These are phyloP conservation scores for Camponotus fellah DNA, from an alignment of 2,888 invertebrate genomes.

Conservation along the genomic window DNA sequence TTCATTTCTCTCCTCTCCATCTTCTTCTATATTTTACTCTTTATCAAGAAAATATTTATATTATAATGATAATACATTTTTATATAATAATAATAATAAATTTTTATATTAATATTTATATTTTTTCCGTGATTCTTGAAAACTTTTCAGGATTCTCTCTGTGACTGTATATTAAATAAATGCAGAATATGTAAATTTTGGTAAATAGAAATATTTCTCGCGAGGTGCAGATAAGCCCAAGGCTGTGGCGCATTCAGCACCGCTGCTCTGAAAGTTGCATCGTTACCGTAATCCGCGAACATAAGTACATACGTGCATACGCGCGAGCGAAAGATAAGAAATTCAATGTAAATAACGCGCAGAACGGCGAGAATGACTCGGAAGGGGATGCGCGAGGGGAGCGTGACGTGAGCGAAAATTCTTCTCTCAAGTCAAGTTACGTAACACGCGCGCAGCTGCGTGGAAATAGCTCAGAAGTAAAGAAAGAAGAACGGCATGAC, in stretches of 20 bases:
- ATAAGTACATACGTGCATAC: conserved; percentile 46
- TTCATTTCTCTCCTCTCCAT: not conserved
- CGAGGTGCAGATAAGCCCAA: not conserved
- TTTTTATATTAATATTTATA: no score
- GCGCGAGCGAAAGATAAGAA: conserved; percentile 53
- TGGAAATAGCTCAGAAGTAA: conserved; percentile 49
- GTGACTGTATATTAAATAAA: not conserved
- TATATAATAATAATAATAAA: no score
- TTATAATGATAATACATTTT: no score
- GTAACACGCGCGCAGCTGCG: conserved; percentile 51
- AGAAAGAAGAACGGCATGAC: conserved; percentile 34
- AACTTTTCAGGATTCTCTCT: not conserved
- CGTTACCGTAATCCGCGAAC: conserved; percentile 53
- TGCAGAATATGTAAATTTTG: not conserved
- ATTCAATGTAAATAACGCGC: conserved; percentile 56
- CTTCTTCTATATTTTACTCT: not conserved
- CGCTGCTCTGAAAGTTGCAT: conserved; percentile 43
- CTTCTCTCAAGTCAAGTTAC: conserved; percentile 53
- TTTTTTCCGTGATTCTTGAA: not conserved
- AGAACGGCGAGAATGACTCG: conserved; percentile 27
- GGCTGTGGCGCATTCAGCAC: not conserved
- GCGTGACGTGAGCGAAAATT: conserved; percentile 54
- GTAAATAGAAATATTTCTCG: not conserved
- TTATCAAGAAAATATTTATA: not conserved
- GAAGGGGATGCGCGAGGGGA: conserved; percentile 29